These are phyloP conservation scores for Pachypeltis micranthus DNA, from an alignment of 1,140 invertebrate genomes.

Conservation along the genomic window DNA sequence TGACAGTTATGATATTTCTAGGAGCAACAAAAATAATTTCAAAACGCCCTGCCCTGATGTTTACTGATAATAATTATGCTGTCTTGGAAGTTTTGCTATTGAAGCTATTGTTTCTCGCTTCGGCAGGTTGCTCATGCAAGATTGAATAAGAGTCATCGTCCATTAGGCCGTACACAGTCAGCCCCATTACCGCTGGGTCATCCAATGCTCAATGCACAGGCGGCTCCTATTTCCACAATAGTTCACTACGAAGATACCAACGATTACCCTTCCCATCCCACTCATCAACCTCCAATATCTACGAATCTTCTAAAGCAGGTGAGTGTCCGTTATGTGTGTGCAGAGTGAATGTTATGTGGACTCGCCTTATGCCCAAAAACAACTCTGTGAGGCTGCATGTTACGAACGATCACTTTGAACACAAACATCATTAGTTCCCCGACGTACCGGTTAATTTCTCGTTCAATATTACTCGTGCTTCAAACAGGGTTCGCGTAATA, in stretches of 20 bases:
- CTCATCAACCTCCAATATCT: conserved; percentile 39
- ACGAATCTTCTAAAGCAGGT: conserved; percentile 44
- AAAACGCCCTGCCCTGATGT: too few relatives aligned
- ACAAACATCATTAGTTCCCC: not conserved
- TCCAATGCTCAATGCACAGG: conserved; percentile 59
- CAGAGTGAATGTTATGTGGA: not conserved
- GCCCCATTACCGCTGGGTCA: conserved; percentile 89
- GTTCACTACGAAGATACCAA: conserved; percentile 52
- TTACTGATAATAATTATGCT: too few relatives aligned
- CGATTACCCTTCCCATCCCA: conserved; percentile 41
- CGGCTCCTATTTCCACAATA: conserved; percentile 27
- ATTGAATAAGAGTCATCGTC: conserved; percentile 61
- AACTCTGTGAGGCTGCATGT: too few relatives aligned
- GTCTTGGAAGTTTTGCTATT: conserved; percentile 34
- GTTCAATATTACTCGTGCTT: not conserved
- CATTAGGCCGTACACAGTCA: conserved; percentile 82
- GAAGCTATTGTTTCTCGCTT: conserved; percentile 32
- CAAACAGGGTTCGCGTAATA: not conserved
- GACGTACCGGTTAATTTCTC: not conserved
- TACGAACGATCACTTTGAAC: too few relatives aligned
- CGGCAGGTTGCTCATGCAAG: conserved; percentile 39
- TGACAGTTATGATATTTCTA: too few relatives aligned
- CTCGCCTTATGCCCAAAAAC: too few relatives aligned
- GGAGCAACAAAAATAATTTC: too few relatives aligned
- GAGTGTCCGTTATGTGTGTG: not conserved